A percentile compares a stretch with the other conserved stretches of the same genome.
Conservation (phyloP, 2,113 vertebrate species). For the Laterallus jamaicensis region DNA sequence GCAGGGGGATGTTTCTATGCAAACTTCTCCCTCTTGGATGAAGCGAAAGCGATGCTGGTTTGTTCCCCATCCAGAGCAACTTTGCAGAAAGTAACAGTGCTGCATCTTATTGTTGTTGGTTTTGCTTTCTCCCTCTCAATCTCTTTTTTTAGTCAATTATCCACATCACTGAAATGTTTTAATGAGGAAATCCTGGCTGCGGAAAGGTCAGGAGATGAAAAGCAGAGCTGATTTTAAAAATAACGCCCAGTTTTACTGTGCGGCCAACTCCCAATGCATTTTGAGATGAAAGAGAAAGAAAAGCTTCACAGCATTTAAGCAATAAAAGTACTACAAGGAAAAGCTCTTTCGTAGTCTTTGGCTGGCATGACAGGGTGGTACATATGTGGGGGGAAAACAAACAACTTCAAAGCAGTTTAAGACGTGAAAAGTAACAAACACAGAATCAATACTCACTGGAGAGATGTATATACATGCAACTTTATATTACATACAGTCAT, state of each 20-base stretch:
- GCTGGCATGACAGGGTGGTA: background rate
- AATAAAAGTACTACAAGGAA: constrained; percentile 49
- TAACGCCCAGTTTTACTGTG: constrained; percentile 43
- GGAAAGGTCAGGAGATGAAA: constrained; percentile 53
- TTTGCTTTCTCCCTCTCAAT: background rate
- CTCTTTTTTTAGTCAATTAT: constrained; percentile 7
- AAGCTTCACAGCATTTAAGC: constrained; percentile 19
- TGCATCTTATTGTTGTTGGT: background rate
- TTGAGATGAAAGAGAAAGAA: constrained; percentile 45
- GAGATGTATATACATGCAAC: background rate
- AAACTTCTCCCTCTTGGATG: background rate
- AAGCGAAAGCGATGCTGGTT: background rate
- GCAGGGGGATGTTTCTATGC: background rate
- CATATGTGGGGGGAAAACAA: background rate
- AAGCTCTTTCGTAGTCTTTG: constrained; percentile 23
- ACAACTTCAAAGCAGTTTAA: constrained; percentile 19
- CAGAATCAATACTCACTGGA: background rate
- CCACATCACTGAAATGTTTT: constrained; percentile 31
- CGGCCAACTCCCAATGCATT: constrained; percentile 2
- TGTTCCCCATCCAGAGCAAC: background rate
- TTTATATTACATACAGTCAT: background rate
- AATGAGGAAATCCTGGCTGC: constrained; percentile 57
- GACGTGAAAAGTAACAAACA: background rate
- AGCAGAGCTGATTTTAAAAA: constrained; percentile 61
- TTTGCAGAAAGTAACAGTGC: background rate